phyloP scores from a whole-genome alignment of 2,888 invertebrate species.

The Andrena bicolor region DNA sequence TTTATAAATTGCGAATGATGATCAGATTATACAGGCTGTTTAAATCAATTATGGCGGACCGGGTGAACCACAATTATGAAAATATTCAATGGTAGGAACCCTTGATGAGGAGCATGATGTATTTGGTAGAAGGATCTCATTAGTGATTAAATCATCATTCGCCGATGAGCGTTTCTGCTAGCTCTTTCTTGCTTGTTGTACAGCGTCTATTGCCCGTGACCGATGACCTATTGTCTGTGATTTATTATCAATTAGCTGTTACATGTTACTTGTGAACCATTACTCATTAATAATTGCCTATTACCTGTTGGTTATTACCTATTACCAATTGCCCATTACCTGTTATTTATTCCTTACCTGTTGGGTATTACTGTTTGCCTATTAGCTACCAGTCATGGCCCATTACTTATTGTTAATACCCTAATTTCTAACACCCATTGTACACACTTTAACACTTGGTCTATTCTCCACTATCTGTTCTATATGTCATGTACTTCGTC shows the following conservation, averaged over 20 bases:
- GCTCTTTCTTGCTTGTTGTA: background rate
- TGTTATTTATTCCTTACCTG: background rate
- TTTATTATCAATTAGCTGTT: background rate
- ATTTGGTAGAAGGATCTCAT: background rate
- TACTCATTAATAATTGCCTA: background rate
- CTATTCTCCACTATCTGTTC: no score
- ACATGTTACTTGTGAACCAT: background rate
- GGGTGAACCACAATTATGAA: conserved; percentile 22
- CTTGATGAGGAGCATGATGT: background rate
- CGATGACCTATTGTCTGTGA: background rate
- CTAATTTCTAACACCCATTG: background rate
- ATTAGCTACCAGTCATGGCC: background rate
- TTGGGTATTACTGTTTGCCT: background rate
- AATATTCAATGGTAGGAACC: background rate
- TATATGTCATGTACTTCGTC: no score
- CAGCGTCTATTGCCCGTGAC: background rate
- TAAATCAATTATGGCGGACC: conserved; percentile 8
- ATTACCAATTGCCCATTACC: background rate
- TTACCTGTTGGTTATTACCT: background rate
- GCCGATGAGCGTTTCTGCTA: background rate
- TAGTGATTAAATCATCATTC: conserved; percentile 13
- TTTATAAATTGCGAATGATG: conserved; percentile 30
- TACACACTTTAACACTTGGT: background rate
- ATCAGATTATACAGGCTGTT: conserved; percentile 17
- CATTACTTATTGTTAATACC: background rate